Base-by-base conservation (phyloP, 2,888 invertebrate species). In the Mesochorus sp. region DNA sequence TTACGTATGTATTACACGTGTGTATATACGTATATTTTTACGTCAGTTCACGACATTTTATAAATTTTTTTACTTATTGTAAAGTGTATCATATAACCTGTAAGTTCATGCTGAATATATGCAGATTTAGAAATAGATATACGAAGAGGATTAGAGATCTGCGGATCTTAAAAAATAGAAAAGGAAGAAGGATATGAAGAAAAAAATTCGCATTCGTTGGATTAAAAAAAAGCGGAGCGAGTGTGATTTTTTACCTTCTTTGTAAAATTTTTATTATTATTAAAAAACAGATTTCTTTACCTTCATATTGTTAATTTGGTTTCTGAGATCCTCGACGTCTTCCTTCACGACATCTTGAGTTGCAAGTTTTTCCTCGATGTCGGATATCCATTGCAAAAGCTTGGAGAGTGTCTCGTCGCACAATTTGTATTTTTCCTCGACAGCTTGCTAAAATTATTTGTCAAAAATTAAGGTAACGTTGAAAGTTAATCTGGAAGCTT, bases 391-490 rank as follows among this genome's bases (percentile, higher is more conserved):
- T 91, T 96, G 95, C 85, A 97, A 92, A 74, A 98, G 93, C 89
- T 96, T 96, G 80, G 95, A 94, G 76, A 97, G 93, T 44, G 95
- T 96, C 91, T 97, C 97, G 91, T 97, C 97, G 92, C 97, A 97
- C 86, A 96, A 93, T 90, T 96, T 96, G 93, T 97, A 98, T 92
- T 97, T 97, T 91, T 98, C 98, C 92, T 97, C 96, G 85, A 97
- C 96, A 88, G 97, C 97, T 96, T 97, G 97, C 98, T 98, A 93
- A 83, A 94, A 92, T 88, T 88, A 89, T 86, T 86, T 66, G 59
- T 75, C 66, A 77, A 53, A 34, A 73, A 75, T 73, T 10, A 79
- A 17, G 2, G 6, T 12, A 73, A 66, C 24, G 34, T 80, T 78
- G 76, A 77, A 75, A 19, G 34, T 26, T 39, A 51, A 26, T 68